Base-by-base conservation (phyloP, 2,113 vertebrate genomes). In the Poeciliopsis turrubarensis region DNA sequence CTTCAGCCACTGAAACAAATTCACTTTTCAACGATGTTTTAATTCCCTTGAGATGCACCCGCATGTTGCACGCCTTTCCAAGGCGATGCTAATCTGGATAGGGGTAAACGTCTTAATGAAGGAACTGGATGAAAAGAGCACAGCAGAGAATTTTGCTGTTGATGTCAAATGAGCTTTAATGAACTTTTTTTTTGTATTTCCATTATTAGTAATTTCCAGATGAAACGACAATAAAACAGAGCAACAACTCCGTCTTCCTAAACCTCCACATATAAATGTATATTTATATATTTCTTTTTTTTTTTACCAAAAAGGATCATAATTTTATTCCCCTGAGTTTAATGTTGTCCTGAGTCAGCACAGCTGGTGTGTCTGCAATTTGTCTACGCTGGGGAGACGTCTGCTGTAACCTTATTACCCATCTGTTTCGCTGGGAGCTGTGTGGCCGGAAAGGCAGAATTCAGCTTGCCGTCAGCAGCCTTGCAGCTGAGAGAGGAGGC, bases 331-430 rank as follows among this genome's bases (percentile, higher is more conserved):
- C 72, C 79, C 69, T 6, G 79, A 75, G 82, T 81, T 77, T 68
- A 61, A 80, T 86, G 86, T 83, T 87, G 77, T 85, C 85, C 90
- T 87, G 87, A 93, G 84, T 93, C 83, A 87, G 85, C 91, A 84
- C 84, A 82, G 72, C 83, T 87, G 88, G 62, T 77, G 72, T 41
- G 89, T 90, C 87, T 91, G 90, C 79, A 85, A 90, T 89, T 89
- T 87, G 86, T 89, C 77, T 86, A 84, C 66, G 83, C 79, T 80
- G 15, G 72, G 81, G 85, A 70, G 86, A 81, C 73, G 81, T 88
- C 83, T 89, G 76, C 80, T 78, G 79, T 89, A 90, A 93, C 91
- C 91, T 92, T 90, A 91, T 92, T 92, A 91, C 73, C 89, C 91
- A 91, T 92, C 91, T 94, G 93, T 87, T 92, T 90, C 60, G 61